Base-by-base conservation (phyloP, 1,140 invertebrate genomes). In the Aricia agestis region DNA sequence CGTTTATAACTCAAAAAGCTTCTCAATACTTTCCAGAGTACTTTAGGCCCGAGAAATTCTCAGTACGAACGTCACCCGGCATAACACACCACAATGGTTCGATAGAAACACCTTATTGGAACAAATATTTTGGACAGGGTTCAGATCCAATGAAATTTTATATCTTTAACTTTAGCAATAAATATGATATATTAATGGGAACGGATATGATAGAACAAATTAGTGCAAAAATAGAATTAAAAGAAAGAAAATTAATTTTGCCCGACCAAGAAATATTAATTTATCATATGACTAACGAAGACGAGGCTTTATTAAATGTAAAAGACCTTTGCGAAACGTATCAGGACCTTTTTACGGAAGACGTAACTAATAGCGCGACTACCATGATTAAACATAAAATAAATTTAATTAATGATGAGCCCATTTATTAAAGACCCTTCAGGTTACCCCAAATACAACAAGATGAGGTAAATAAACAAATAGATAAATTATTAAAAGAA, bases 361-460 rank as follows among this genome's bases (percentile, higher is more conserved):
- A 75, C 18, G 74, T 75, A 1, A 72, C 70, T 13, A 58, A 75
- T 58, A 75, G 74, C 31, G 74, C 74, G 15, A 75, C 74, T 4
- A 70, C 72, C 1, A 52, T n/a, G 11, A 67, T 76, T n/a, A 72
- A 72, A 66, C 75, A 74, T 67, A 57, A 63, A 41, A 71, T 73
- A 45, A 45, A n/a, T 66, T 70, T 72, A 66, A 69, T 57, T 10
- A 45, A 1, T 58, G 68, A 72, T 17, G 72, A 72, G 18, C 72
- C 68, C 52, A 74, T 74, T 36, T 74, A 72, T 52, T 58, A 72
- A 42, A 67, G 81, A 75, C 78, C 13, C 57, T 74, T 10, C 15
- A 59, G 58, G 58, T 17, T 59, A 59, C 58, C 58, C 9, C 58
- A 59, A 59, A 59, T 59, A 0, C n/a, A 59, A 59, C 58, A 59